phyloP scores from a whole-genome alignment of 2,113 vertebrate species.

The Caracal caracal region DNA sequence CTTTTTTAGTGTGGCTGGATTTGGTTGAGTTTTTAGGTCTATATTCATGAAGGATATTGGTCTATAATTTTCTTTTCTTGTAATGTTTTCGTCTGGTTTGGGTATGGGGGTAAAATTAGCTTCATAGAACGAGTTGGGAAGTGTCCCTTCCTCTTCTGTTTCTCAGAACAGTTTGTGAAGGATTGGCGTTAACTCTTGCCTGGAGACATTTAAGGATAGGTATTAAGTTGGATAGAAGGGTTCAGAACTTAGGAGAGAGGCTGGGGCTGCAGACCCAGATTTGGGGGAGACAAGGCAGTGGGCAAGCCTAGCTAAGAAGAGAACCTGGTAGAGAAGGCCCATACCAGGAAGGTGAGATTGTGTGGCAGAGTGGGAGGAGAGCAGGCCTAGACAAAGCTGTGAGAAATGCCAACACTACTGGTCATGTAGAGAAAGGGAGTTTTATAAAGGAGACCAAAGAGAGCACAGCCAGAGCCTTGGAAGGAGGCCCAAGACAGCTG shows the following conservation, averaged over 20 bases:
- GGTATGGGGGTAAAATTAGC: too few species aligned
- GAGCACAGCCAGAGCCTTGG: neutral
- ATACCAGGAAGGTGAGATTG: neutral
- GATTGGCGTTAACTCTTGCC: neutral
- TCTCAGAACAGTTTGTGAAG: slow-evolving; percentile 26
- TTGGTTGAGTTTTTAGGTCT: neutral
- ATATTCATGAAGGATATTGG: neutral
- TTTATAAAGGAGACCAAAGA: neutral
- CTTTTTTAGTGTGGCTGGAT: neutral
- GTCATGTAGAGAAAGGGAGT: neutral
- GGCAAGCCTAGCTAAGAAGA: neutral
- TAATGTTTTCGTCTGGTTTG: neutral
- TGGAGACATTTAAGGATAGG: neutral
- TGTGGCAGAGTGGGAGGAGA: neutral
- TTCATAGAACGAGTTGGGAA: neutral
- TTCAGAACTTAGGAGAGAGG: neutral
- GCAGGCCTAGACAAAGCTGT: neutral
- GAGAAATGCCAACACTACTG: neutral
- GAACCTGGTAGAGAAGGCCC: neutral
- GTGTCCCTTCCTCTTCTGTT: neutral
- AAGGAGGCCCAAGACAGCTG: neutral
- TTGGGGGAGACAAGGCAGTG: neutral
- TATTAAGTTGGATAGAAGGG: neutral
- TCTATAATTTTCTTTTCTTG: neutral
- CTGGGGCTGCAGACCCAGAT: neutral